phyloP scores from a whole-genome alignment of 2,797 vertebrate genomes.

The Neostethus bicornis region DNA sequence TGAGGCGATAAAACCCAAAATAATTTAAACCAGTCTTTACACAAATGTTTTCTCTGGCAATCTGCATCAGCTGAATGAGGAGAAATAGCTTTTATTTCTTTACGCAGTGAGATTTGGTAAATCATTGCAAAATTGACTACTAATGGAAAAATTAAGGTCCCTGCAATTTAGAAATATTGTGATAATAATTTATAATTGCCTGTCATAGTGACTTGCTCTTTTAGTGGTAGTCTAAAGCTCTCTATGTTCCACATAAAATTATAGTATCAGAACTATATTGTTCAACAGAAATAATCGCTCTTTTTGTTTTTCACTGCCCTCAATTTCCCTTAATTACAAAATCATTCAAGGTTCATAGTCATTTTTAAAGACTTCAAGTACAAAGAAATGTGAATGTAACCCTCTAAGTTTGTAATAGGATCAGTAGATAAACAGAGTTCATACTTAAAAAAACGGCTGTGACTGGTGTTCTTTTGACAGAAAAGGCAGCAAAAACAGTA shows the following conservation, averaged over 20 bases:
- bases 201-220: too few species aligned
- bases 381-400: conserved; percentile 64
- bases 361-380: conserved; percentile 77
- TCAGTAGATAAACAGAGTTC: conserved; percentile 43
- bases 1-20: conserved; percentile 13
- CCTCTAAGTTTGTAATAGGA: conserved; percentile 46
- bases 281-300: neutral
- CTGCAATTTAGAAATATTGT: too few species aligned
- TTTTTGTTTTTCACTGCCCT: conserved; percentile 53
- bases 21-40: neutral
- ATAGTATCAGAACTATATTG: too few species aligned
- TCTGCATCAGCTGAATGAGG: conserved; percentile 9
- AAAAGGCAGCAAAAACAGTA: conserved; percentile 9
- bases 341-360: conserved; percentile 82
- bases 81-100: neutral
- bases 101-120: neutral
- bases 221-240: too few species aligned
- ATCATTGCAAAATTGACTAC: too few species aligned
- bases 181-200: too few species aligned
- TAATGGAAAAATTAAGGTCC: too few species aligned
- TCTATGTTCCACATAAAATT: too few species aligned
- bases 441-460: conserved; percentile 27
- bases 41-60: neutral
- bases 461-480: conserved; percentile 8
- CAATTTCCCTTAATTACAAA: conserved; percentile 71